Evolutionary conservation across 2,888 invertebrate genomes (phyloP).

Genomic region (Pseudolycoriella hygida): DNA sequence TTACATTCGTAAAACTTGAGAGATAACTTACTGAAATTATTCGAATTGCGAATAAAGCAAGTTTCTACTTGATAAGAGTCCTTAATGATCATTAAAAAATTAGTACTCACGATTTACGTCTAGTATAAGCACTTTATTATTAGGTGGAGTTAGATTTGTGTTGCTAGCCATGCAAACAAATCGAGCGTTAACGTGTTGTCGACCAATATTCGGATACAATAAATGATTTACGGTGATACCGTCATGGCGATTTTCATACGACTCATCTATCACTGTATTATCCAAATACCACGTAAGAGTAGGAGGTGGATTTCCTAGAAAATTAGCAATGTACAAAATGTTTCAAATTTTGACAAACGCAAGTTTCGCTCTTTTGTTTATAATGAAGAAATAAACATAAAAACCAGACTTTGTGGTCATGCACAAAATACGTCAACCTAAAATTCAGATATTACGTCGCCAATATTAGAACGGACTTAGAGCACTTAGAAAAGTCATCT

Average conservation of each 20-base stretch:
- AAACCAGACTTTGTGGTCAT: too few species aligned
- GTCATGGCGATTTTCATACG: conserved; percentile 49
- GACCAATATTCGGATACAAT: conserved; percentile 58
- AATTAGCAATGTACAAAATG: too few species aligned
- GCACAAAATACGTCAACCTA: too few species aligned
- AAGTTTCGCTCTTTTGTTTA: too few species aligned
- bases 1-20: too few species aligned
- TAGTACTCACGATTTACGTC: conserved; percentile 68
- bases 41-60: too few species aligned
- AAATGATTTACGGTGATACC: conserved; percentile 62
- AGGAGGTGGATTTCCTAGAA: conserved; percentile 55
- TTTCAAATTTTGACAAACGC: too few species aligned
- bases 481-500: too few species aligned
- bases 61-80: not conserved
- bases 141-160: conserved; percentile 63
- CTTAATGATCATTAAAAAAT: not conserved
- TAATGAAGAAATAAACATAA: too few species aligned
- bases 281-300: conserved; percentile 72
- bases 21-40: too few species aligned
- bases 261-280: conserved; percentile 68
- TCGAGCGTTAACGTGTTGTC: conserved; percentile 66
- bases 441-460: too few species aligned
- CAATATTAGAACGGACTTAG: too few species aligned
- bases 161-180: conserved; percentile 78
- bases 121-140: conserved; percentile 59